Base-by-base conservation (phyloP, 2,888 invertebrate species). In the Nowickia ferox region DNA sequence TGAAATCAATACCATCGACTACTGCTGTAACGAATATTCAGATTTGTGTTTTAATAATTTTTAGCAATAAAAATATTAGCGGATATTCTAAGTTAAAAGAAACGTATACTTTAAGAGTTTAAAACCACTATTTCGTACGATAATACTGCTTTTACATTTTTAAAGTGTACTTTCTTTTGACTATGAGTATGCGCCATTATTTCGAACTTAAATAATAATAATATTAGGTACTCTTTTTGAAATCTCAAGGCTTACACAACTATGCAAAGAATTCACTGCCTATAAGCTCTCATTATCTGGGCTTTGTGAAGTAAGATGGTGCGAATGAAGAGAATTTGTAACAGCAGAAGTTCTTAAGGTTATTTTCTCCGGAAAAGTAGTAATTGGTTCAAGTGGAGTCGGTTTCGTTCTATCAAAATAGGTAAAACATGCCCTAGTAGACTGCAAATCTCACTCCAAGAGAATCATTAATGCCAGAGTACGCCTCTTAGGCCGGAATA, bases 201-300 rank as follows among this genome's bases (percentile, higher is more conserved):
- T 30, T 30, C 4, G 30, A 30, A n/a, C n/a, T n/a, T n/a, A n/a
- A n/a, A n/a, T n/a, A n/a, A n/a, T n/a, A n/a, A n/a, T n/a, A n/a
- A n/a, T n/a, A n/a, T n/a, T 57, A 63, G 22, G 65, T 30, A 55
- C 51, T 6, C 65, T 76, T 17, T 76, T 44, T 44, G 59, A 74
- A 48, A 15, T 17, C 22, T 46, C 74, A 48, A 55, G 17, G 51
- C 74, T 63, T 48, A 61, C 46, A 48, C 51, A 59, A 59, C n/a
- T 74, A 48, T 66, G 53, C 53, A 55, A 66, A 5, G 65, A 66
- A 40, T 65, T 55, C 17, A 22, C 6, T 13, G 9, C 53, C 15
- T 65, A 65, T 44, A 65, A 55, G 19, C 38, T 66, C 10, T 30
- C 30, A 42, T 51, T 76, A 44, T n/a, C 46, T 22, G 53, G 55